These are phyloP conservation scores for Chironomus tentans DNA, from an alignment of 2,888 invertebrate species.

Conservation along the genomic window DNA sequence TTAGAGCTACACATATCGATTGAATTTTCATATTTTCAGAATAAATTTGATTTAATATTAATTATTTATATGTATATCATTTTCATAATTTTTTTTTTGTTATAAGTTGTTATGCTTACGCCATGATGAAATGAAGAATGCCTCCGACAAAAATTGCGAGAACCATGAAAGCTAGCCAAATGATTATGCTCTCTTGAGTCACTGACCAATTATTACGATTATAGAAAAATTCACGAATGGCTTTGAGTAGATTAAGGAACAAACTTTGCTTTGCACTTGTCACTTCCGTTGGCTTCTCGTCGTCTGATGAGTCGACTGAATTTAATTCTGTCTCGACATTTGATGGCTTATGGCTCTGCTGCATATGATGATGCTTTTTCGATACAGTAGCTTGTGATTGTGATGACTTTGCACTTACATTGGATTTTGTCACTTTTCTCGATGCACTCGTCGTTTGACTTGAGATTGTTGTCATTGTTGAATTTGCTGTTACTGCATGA, in stretches of 20 bases:
- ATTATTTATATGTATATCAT: background rate
- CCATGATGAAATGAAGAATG: constrained; percentile 23
- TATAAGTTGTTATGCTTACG: background rate
- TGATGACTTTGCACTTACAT: background rate
- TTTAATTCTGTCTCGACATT: background rate
- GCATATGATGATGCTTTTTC: constrained; percentile 9
- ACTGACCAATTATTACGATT: constrained; percentile 24
- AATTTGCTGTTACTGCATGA: background rate
- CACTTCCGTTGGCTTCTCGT: background rate
- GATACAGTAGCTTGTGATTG: background rate
- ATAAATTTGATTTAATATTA: background rate
- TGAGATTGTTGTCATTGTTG: background rate
- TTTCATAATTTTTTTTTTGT: background rate
- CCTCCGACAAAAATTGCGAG: constrained; percentile 13
- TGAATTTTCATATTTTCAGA: background rate
- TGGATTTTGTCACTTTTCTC: constrained; percentile 1
- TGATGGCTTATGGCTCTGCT: background rate
- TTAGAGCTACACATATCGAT: background rate
- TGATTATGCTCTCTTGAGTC: constrained; percentile 19
- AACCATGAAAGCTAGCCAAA: constrained; percentile 20
- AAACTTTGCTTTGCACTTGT: constrained; percentile 2
- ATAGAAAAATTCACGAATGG: constrained; percentile 20
- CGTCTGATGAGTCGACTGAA: background rate
- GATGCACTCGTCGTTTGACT: background rate
- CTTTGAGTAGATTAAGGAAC: constrained; percentile 23